These are phyloP conservation scores for Sylvicola fuscatus DNA, from an alignment of 2,888 invertebrate species.

Conservation along the genomic window DNA sequence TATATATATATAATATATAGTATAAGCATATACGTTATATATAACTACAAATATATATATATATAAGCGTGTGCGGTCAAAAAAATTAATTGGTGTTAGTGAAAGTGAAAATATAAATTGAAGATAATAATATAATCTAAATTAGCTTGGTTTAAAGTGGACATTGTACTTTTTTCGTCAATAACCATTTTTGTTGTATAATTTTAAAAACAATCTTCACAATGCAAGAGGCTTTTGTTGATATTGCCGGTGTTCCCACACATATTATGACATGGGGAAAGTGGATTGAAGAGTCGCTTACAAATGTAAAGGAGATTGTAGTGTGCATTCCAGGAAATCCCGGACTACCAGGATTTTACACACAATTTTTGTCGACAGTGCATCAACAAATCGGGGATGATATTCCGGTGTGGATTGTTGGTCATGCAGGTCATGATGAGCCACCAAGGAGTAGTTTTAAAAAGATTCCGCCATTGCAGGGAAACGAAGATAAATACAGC, in stretches of 20 bases:
- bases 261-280: conserved; percentile 51
- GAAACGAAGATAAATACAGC: conserved; percentile 41
- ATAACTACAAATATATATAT: no score
- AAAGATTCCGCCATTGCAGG: conserved; percentile 27
- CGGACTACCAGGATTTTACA: conserved; percentile 64
- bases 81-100: no score
- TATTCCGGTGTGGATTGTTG: conserved; percentile 62
- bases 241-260: conserved; percentile 46
- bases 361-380: conserved; percentile 45
- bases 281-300: conserved; percentile 39
- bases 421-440: conserved; percentile 67
- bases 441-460: conserved; percentile 30
- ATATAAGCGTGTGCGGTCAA: no score
- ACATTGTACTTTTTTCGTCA: no score
- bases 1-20: no score
- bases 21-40: no score
- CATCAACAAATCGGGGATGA: conserved; percentile 32
- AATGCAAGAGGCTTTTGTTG: conserved; percentile 24
- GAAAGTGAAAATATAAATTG: no score
- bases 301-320: conserved; percentile 38
- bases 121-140: no score
- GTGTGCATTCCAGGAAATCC: conserved; percentile 76
- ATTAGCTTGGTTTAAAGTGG: no score
- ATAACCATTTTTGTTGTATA: no score
- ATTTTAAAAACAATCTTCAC: background rate